Conservation (phyloP, 2,888 invertebrate species). For the Leucoma salicis region DNA sequence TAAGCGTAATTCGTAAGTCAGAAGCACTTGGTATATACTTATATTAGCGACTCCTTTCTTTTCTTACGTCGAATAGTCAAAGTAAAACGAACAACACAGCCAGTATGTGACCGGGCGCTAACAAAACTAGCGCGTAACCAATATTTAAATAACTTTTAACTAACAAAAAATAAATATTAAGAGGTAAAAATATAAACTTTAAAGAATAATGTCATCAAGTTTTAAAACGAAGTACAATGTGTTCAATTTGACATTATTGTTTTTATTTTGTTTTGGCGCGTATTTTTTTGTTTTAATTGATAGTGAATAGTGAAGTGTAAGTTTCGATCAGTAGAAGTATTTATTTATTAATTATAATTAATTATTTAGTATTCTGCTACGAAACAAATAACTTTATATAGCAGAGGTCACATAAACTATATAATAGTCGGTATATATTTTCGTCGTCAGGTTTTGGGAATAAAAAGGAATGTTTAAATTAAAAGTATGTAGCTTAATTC, state of each 20-base stretch:
- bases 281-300: background rate
- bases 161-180: conserved; percentile 7
- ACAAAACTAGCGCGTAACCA: conserved; percentile 48
- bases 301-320: conserved; percentile 7
- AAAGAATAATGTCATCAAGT: background rate
- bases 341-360: too few species aligned
- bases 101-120: conserved; percentile 60
- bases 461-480: too few species aligned
- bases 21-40: too few species aligned
- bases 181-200: background rate
- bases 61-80: conserved; percentile 31
- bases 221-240: background rate
- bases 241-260: background rate
- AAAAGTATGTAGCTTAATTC: too few species aligned
- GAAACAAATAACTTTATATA: too few species aligned
- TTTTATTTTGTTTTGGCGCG: too few species aligned
- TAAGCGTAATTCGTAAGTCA: too few species aligned
- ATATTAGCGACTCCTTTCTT: conserved; percentile 28
- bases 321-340: background rate
- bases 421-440: too few species aligned
- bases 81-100: conserved; percentile 53
- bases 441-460: too few species aligned
- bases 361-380: too few species aligned
- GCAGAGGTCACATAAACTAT: too few species aligned
- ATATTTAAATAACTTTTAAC: conserved; percentile 16